Evolutionary conservation across 2,113 vertebrate genomes (phyloP), one percentile per base, ranked within the genome.

Genomic region (Trogon surrucura): DNA sequence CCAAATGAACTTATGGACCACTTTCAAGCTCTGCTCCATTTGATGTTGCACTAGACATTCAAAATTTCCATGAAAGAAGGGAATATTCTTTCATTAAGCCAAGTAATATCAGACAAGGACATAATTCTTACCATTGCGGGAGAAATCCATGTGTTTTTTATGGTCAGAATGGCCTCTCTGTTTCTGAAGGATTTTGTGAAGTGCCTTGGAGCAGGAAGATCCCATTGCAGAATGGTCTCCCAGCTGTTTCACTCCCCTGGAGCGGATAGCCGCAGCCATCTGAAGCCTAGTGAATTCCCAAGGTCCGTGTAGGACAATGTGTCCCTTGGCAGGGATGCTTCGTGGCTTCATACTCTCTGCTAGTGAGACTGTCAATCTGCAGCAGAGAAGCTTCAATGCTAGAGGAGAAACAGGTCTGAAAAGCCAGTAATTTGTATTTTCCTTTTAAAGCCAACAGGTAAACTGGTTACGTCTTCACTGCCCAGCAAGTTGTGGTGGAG

Each of bases 251-350:
- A 0, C 27, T 85, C 5, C 38, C 11, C 21, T 86, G 44, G 66
- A 78, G n/a, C 10, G 73, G 47, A 26, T 4, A 66, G 32, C 13
- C 48, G 26, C 4, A 4, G 15, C 30, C 12, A 4, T 44, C n/a
- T 64, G 74, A 78, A 73, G 70, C 74, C 17, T 0, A 16, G 12
- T 53, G 47, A 70, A 32, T 32, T 85, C 48, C 25, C 47, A 34
- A 48, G 7, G 32, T 57, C 29, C 38, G 4, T 38, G 16, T 20
- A 16, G 45, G 50, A 70, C 2, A 3, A 16, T 2, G 0, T 13
- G 29, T 32, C 11, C 14, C 19, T 72, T 53, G 47, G 53, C 53
- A 57, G 32, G n/a, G 32, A 18, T 64, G 32, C 13, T 36, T 60
- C 4, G 1, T 56, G 38, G 21, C 22, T 91, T 26, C 30, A 9